Evolutionary conservation across 2,113 vertebrate genomes (phyloP), one percentile per base, ranked within the genome.

Genomic region (Semnornis frantzii): DNA sequence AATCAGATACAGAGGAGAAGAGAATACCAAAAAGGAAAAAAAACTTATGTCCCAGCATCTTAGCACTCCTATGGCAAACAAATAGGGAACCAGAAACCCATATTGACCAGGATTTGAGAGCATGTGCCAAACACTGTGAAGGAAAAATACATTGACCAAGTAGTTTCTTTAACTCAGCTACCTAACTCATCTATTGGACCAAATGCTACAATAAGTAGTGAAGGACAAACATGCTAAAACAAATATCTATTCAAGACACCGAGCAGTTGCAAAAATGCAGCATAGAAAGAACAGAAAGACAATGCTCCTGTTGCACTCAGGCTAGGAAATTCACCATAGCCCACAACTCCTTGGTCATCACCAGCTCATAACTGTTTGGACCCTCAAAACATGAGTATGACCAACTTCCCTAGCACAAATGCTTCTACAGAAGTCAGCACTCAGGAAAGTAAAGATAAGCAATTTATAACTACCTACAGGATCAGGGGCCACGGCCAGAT

Each of bases 311-410:
- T 31, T 85, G 76, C 6, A 27, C 7, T 66, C 10, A 70, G 44
- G 21, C 44, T 50, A 46, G 54, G 42, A 52, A 85, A 74, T 37
- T 64, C 50, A 18, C 37, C 20, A 17, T n/a, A 77, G 14, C 10
- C 33, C 62, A 46, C 18, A 66, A 30, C 24, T 63, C 46, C 54
- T 6, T 48, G 54, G 31, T 31, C 66, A 75, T 20, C 42, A 33
- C 1, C 15, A 82, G n/a, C 18, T 54, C 25, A 10, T 11, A n/a
- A 31, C 48, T 59, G 6, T 31, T 25, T 55, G 44, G 39, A 57
- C 8, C 5, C 39, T 62, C 0, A 0, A 84, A 78, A 72, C 2
- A 4, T 1, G 3, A 33, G 27, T 14, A 42, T 59, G 30, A 39
- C 20, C 71, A 69, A 10, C 42, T 65, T 74, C 54, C 10, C n/a